Evolutionary conservation across 2,888 invertebrate species (phyloP), one percentile per base, ranked within the genome.

Genomic region (Agriotes lineatus): DNA sequence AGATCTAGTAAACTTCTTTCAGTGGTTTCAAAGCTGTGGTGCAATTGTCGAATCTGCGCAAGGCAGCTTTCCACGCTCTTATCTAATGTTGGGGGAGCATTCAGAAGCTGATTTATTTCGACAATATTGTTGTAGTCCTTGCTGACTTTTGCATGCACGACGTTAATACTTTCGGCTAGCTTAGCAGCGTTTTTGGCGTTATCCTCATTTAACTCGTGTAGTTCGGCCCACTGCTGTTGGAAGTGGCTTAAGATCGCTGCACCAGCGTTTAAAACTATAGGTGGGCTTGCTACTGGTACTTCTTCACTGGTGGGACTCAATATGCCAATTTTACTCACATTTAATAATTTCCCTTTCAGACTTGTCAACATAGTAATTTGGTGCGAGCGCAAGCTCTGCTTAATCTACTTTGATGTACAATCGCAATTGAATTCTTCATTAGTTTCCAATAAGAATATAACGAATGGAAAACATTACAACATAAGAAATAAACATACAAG

Each of bases 161-260:
- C 76, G 5, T 83, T 80, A 44, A 90, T 88, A 63, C 83, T 80
- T 44, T 80, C 76, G 54, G 88, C 89, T 2, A 87, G 84, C 67
- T 85, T 82, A 3, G 88, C 88, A 1, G 89, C 90, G 52, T 85
- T 85, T 76, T 84, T 88, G 6, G 92, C 91, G 79, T 92, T 93
- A 57, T 85, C 86, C 75, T 93, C 92, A 1, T 91, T 90, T 67
- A 89, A 86, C 71, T 87, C 86, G 74, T 93, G 93, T 48, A 93
- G 80, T 75, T 90, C 88, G 14, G 87, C 88, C 93, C 93, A 94
- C 70, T 91, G 86, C 50, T 89, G 85, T 81, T 93, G 92, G 82
- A 90, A 93, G 81, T 90, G 89, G 71, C 89, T 88, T 52, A 93
- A 82, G 69, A 93, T 83, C 71, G 89, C 89, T 30, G 89, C 89